Evolutionary conservation across 1,140 invertebrate species (phyloP).

Genomic region (Caerostris darwini): DNA sequence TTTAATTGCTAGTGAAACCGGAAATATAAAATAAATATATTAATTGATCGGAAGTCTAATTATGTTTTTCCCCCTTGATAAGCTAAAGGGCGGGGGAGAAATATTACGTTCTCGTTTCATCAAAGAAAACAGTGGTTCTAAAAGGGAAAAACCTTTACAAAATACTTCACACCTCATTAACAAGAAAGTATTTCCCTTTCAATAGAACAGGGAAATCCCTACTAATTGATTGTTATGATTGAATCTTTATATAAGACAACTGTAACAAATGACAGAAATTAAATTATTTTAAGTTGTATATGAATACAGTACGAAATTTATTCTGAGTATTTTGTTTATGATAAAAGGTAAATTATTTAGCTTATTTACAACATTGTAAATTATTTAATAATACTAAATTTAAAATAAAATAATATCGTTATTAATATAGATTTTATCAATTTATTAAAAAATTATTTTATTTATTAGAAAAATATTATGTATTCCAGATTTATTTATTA

Average conservation of each 20-base stretch:
- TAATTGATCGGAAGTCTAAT: neutral
- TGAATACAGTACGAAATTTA: too few relatives aligned
- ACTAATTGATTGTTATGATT: neutral
- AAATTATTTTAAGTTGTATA: too few relatives aligned
- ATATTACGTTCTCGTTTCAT: neutral
- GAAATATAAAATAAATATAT: neutral
- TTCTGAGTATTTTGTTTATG: too few relatives aligned
- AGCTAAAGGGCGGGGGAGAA: neutral
- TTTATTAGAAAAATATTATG: too few relatives aligned
- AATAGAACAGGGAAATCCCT: neutral
- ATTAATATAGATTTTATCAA: too few relatives aligned
- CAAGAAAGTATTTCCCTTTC: neutral
- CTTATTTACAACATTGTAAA: too few relatives aligned
- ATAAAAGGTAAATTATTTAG: too few relatives aligned
- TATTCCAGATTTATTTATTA: too few relatives aligned
- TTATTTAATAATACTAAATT: too few relatives aligned
- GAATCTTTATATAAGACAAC: neutral
- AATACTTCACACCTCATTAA: neutral
- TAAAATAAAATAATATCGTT: too few relatives aligned
- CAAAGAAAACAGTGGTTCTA: neutral
- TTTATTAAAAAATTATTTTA: too few relatives aligned
- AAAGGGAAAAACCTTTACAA: neutral
- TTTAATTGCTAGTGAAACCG: neutral
- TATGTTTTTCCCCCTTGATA: constrained; percentile 14
- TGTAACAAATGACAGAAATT: neutral